Conservation (phyloP, 2,797 vertebrate species). For the Gymnodraco acuticeps region DNA sequence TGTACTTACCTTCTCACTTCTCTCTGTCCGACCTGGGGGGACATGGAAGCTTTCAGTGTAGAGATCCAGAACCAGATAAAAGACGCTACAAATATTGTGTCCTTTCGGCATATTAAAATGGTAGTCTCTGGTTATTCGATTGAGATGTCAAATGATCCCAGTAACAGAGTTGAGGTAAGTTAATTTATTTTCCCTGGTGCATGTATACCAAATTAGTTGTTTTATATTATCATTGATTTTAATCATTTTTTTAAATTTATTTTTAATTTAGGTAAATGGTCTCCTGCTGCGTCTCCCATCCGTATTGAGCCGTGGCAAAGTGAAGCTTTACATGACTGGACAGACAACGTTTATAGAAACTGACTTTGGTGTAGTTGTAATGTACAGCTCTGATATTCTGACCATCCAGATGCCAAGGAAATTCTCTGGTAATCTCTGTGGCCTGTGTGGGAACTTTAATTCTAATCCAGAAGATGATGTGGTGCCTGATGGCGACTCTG, state of each 20-base stretch:
- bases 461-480: constrained; percentile 47
- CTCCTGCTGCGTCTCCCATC: constrained; percentile 38
- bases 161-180: constrained; percentile 41
- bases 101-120: constrained; percentile 33
- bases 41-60: constrained; percentile 20
- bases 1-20: constrained; percentile 77
- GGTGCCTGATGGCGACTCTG: neutral
- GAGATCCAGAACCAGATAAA: constrained; percentile 39
- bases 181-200: neutral
- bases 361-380: constrained; percentile 64
- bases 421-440: constrained; percentile 73
- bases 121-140: constrained; percentile 31
- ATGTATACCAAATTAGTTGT: neutral
- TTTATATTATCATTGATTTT: constrained; percentile 7
- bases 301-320: constrained; percentile 47
- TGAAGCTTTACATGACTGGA: constrained; percentile 74
- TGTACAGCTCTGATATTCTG: constrained; percentile 57
- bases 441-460: constrained; percentile 71
- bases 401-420: constrained; percentile 69
- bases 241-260: neutral
- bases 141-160: constrained; percentile 27
- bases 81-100: constrained; percentile 9
- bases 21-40: constrained; percentile 57
- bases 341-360: constrained; percentile 62
- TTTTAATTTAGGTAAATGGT: constrained; percentile 44